Conservation (phyloP, 2,797 vertebrate genomes). For the Hippocampus kuda region DNA sequence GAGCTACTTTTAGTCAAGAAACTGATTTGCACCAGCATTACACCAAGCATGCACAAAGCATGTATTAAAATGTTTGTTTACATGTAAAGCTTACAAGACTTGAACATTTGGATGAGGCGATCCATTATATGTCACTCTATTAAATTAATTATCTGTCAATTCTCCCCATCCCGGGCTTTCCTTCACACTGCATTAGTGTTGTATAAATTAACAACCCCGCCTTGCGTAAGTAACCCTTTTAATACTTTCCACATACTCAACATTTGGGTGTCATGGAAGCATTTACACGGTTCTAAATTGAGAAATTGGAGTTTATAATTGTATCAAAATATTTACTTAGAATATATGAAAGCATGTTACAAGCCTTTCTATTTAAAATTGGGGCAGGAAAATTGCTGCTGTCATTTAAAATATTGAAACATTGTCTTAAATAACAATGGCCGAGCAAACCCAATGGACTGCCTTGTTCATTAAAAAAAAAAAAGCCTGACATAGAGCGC, state of each 20-base stretch:
- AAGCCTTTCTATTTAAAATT: background rate
- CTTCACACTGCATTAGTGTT: conserved; percentile 45
- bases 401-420: background rate
- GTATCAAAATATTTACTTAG: background rate
- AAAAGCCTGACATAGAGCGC: background rate
- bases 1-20: conserved; percentile 58
- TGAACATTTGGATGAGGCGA: background rate
- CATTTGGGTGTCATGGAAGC: background rate
- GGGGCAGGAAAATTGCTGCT: background rate
- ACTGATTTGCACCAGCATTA: conserved; percentile 63
- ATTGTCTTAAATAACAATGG: background rate
- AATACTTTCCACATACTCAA: background rate
- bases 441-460: background rate
- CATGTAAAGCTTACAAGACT: conserved; percentile 13
- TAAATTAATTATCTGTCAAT: conserved; percentile 1
- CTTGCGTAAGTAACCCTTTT: background rate
- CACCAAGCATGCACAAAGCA: conserved; percentile 45
- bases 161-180: conserved; percentile 33
- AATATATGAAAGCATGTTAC: background rate
- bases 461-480: background rate
- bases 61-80: conserved; percentile 19
- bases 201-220: conserved; percentile 13
- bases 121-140: background rate
- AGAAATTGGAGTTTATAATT: background rate
- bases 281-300: background rate